Conservation (phyloP, 2,888 invertebrate genomes). For the Drosophila lacicola region DNA sequence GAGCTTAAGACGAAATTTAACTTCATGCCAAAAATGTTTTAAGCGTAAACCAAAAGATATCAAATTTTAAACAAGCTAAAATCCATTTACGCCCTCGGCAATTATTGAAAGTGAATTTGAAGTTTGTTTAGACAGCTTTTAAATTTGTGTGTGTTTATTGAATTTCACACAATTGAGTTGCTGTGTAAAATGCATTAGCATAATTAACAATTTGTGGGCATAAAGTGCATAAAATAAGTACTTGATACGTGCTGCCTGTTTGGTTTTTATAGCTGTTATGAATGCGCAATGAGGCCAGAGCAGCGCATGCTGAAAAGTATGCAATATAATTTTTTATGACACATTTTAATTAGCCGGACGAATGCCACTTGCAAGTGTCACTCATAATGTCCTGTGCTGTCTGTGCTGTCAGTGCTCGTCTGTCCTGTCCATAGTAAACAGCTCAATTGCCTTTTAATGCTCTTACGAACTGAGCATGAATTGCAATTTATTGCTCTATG, state of each 20-base stretch:
- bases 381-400: constrained; percentile 7
- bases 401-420: neutral
- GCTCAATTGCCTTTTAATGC: constrained; percentile 42
- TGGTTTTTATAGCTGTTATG: neutral
- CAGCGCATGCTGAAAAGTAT: constrained; percentile 58
- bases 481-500: constrained; percentile 21
- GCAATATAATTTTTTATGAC: constrained; percentile 60
- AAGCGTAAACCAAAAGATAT: too few species aligned
- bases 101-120: constrained; percentile 24
- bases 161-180: neutral
- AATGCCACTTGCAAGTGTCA: constrained; percentile 6
- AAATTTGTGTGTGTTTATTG: neutral
- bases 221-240: neutral
- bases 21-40: too few species aligned
- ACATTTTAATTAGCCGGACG: constrained; percentile 29
- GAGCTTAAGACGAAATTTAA: too few species aligned
- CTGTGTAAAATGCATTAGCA: constrained; percentile 8
- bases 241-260: neutral
- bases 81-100: neutral
- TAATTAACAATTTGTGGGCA: constrained; percentile 3
- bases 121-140: constrained; percentile 7
- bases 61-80: too few species aligned
- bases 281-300: neutral
- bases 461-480: constrained; percentile 13
- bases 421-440: neutral